phyloP scores from a whole-genome alignment of 2,888 invertebrate genomes.

The Netelia melanura region DNA sequence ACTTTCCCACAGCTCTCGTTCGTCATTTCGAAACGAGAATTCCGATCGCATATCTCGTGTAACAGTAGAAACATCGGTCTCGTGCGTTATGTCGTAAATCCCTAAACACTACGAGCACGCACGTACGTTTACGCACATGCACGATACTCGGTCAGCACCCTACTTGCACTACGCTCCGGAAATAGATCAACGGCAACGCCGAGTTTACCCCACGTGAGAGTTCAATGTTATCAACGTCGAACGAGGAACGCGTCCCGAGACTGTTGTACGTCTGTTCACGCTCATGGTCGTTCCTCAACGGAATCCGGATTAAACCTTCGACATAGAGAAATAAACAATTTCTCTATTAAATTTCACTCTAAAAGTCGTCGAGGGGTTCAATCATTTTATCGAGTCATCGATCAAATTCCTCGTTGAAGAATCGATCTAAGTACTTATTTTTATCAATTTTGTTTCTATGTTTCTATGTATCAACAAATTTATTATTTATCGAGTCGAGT shows the following conservation, averaged over 20 bases:
- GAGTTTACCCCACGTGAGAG: slow-evolving; percentile 31
- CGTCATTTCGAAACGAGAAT: slow-evolving; percentile 41
- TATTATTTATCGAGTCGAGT: neutral
- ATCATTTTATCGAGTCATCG: too few relatives aligned
- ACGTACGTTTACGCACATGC: slow-evolving; percentile 13
- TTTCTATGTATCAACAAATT: too few relatives aligned
- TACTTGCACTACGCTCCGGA: slow-evolving; percentile 21
- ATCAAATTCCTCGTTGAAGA: neutral
- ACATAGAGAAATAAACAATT: slow-evolving; percentile 17
- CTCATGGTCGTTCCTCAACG: slow-evolving; percentile 35
- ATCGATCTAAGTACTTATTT: neutral
- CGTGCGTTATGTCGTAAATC: slow-evolving; percentile 59
- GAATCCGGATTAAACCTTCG: slow-evolving; percentile 12
- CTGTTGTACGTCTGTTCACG: neutral
- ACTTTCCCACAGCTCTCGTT: neutral
- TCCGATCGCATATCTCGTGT: slow-evolving; percentile 46
- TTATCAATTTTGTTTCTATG: neutral
- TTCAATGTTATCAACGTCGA: slow-evolving; percentile 65
- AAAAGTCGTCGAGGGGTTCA: too few relatives aligned
- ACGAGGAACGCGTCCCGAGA: slow-evolving; percentile 51
- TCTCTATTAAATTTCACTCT: slow-evolving; percentile 7
- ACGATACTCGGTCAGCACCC: neutral
- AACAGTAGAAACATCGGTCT: slow-evolving; percentile 40
- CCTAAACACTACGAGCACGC: slow-evolving; percentile 30
- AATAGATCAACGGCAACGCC: slow-evolving; percentile 59